phyloP scores from a whole-genome alignment of 2,113 vertebrate genomes.

The Ailuropoda melanoleuca region DNA sequence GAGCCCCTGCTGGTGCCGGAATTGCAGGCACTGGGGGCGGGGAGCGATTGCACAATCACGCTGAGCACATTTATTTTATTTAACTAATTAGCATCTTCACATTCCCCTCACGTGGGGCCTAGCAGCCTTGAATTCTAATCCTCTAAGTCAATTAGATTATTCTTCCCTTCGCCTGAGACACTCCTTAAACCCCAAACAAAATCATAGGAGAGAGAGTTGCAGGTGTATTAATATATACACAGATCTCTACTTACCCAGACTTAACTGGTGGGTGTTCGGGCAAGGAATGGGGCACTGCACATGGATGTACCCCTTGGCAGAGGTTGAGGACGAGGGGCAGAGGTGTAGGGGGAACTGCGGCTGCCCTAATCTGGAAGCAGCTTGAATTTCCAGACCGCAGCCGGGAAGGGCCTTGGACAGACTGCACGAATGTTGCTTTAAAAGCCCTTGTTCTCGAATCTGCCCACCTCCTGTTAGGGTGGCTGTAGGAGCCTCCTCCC shows the following conservation, averaged over 20 bases:
- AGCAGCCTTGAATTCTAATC: conserved; percentile 77
- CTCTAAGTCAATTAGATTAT: conserved; percentile 73
- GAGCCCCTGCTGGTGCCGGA: neutral
- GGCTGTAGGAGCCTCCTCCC: neutral
- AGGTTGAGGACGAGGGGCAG: neutral
- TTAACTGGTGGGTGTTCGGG: neutral
- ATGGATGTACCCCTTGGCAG: neutral
- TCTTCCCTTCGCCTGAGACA: conserved; percentile 60
- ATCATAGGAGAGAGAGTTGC: neutral
- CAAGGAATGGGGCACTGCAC: neutral
- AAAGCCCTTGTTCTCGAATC: neutral
- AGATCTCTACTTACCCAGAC: neutral
- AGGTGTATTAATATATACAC: neutral
- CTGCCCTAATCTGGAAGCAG: neutral
- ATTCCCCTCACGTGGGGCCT: conserved; percentile 66
- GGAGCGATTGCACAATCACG: neutral
- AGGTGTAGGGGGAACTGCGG: too few species aligned
- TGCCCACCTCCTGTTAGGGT: neutral
- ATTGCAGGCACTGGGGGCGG: neutral
- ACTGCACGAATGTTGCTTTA: rapidly evolving
- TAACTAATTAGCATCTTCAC: conserved; percentile 61
- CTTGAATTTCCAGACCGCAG: neutral
- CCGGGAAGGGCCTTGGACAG: neutral
- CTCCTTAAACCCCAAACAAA: conserved; percentile 54
- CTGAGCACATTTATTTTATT: conserved; percentile 43